Evolutionary conservation across 2,888 invertebrate genomes (phyloP).

Genomic region (Lysandra coridon): DNA sequence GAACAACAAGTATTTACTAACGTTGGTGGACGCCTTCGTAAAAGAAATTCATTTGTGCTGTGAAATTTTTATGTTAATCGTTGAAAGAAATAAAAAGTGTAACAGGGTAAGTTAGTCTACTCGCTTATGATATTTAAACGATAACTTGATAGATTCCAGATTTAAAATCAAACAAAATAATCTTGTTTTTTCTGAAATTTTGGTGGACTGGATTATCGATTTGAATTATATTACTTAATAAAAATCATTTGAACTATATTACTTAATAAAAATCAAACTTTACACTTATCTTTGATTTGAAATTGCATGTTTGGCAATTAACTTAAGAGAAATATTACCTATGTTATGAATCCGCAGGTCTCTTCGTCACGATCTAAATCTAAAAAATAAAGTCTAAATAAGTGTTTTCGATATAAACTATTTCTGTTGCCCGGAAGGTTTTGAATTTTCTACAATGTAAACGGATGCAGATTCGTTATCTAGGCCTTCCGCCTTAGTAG

Average conservation of each 20-base stretch:
- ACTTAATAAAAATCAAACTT: no score
- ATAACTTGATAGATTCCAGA: not conserved
- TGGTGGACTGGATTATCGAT: not conserved
- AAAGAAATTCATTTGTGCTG: not conserved
- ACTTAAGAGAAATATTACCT: no score
- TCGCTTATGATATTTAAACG: not conserved
- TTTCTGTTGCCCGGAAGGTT: not conserved
- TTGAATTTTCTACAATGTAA: not conserved
- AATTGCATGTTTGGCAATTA: no score
- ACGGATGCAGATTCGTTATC: not conserved
- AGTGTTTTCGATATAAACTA: not conserved
- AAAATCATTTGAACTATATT: not conserved
- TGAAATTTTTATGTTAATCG: not conserved
- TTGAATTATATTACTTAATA: not conserved
- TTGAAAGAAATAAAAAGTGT: not conserved
- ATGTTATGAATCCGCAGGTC: no score
- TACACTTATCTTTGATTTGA: no score
- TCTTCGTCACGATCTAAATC: not conserved
- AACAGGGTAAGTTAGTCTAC: not conserved
- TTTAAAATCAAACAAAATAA: no score
- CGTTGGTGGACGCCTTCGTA: not conserved
- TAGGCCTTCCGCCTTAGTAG: not conserved
- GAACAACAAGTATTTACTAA: slow-evolving; percentile 26
- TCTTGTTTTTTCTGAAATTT: not conserved
- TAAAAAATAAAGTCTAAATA: no score